Conservation (phyloP, 1,140 invertebrate species). For the Leptestheria dahalacensis region DNA sequence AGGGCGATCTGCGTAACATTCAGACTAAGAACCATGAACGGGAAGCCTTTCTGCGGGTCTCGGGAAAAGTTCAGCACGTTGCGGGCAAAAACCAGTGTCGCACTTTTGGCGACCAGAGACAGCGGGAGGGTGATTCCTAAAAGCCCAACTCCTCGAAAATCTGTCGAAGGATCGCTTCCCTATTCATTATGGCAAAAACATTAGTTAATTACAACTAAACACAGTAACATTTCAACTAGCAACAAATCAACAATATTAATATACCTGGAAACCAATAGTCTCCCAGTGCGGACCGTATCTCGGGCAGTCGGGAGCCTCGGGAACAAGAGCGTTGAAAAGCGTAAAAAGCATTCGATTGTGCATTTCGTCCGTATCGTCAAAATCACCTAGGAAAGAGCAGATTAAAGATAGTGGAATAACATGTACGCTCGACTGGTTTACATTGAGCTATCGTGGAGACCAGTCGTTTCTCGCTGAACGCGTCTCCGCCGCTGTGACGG, state of each 20-base stretch:
- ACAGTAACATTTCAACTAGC: background rate
- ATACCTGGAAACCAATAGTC: slow-evolving; percentile 40
- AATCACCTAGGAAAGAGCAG: slow-evolving; percentile 26
- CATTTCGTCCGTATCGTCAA: slow-evolving; percentile 30
- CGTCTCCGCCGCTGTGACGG: background rate
- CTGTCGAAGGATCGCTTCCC: slow-evolving; percentile 40
- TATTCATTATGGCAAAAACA: slow-evolving; percentile 15
- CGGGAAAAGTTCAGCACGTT: slow-evolving; percentile 36
- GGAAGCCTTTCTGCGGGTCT: slow-evolving; percentile 37
- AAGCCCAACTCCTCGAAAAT: slow-evolving; percentile 37
- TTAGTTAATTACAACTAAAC: background rate
- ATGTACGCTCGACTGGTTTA: background rate
- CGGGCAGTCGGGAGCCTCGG: slow-evolving; percentile 29
- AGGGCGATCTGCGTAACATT: slow-evolving; percentile 39
- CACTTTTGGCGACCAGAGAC: slow-evolving; percentile 29
- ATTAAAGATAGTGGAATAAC: background rate
- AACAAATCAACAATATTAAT: background rate
- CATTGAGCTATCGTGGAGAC: background rate
- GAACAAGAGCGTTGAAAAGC: slow-evolving; percentile 35
- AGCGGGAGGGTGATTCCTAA: slow-evolving; percentile 37
- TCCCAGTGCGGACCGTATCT: slow-evolving; percentile 39
- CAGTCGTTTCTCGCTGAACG: background rate
- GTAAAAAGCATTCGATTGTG: slow-evolving; percentile 35
- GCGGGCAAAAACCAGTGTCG: slow-evolving; percentile 28
- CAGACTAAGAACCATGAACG: slow-evolving; percentile 38